Conservation (phyloP, 1,140 invertebrate genomes). For the Rhagoletis pomonella region DNA sequence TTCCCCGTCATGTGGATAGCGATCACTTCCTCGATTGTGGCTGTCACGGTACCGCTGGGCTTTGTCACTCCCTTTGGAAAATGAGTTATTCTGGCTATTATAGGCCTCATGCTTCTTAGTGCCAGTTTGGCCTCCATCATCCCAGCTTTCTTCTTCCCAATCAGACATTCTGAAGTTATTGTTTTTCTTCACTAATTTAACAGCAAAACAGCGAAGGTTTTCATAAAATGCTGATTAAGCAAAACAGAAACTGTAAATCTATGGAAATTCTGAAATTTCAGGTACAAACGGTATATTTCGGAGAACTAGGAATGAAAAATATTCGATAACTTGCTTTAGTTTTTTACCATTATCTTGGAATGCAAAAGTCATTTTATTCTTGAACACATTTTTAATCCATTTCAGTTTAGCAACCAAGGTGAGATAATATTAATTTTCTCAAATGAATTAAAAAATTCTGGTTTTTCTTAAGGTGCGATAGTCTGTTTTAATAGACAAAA, state of each 20-base stretch:
- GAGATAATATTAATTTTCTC: too few relatives aligned
- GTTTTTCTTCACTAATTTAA: background rate
- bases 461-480: too few relatives aligned
- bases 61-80: background rate
- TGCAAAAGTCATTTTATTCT: too few relatives aligned
- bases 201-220: too few relatives aligned
- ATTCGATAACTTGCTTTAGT: too few relatives aligned
- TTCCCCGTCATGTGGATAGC: background rate
- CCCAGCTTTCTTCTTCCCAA: constrained; percentile 54
- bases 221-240: too few relatives aligned
- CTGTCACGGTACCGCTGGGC: background rate
- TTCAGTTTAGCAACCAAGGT: too few relatives aligned
- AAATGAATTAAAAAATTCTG: too few relatives aligned
- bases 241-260: too few relatives aligned
- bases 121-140: background rate
- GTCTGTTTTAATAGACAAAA: too few relatives aligned
- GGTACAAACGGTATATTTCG: background rate
- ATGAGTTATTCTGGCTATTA: background rate
- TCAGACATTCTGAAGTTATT: constrained; percentile 41
- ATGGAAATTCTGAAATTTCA: background rate
- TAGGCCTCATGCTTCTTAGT: background rate
- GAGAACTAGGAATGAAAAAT: background rate
- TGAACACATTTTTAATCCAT: too few relatives aligned
- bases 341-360: too few relatives aligned
- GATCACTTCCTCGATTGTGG: background rate